Percentiles rank a stretch among this genome's conserved stretches.
Conservation (phyloP, 2,797 vertebrate species). For the Champsocephalus esox region DNA sequence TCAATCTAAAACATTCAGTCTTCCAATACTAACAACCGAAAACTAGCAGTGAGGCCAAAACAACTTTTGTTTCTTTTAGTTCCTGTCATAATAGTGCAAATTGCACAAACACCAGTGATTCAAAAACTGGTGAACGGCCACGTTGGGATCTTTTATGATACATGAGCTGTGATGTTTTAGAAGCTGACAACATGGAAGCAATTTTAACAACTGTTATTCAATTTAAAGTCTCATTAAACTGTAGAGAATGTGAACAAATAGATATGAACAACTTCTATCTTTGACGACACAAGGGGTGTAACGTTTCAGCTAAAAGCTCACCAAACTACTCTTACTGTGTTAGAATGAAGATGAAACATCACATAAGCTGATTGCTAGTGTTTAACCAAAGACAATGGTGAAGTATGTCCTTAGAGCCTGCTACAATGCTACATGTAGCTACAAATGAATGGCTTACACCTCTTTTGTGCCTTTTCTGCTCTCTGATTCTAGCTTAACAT, state of each 20-base stretch:
- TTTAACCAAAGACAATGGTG: too few relatives aligned
- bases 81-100: slow-evolving; percentile 10
- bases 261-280: too few relatives aligned
- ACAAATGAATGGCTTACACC: neutral
- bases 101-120: slow-evolving; percentile 22
- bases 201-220: neutral
- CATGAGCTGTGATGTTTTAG: neutral
- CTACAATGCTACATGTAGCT: neutral
- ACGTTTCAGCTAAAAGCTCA: too few relatives aligned
- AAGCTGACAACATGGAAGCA: neutral
- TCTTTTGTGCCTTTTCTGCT: neutral
- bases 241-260: too few relatives aligned
- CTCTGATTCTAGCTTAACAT: neutral
- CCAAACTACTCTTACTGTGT: too few relatives aligned
- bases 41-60: slow-evolving; percentile 16
- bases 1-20: slow-evolving; percentile 10
- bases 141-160: neutral
- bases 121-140: neutral
- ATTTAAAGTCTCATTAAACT: neutral
- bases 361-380: too few relatives aligned
- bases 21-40: slow-evolving; percentile 31
- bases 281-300: too few relatives aligned
- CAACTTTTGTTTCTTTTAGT: slow-evolving; percentile 8
- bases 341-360: too few relatives aligned
- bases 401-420: too few relatives aligned